Conservation (phyloP, 2,797 vertebrate species). For the Ctenopoma kingsleyae region DNA sequence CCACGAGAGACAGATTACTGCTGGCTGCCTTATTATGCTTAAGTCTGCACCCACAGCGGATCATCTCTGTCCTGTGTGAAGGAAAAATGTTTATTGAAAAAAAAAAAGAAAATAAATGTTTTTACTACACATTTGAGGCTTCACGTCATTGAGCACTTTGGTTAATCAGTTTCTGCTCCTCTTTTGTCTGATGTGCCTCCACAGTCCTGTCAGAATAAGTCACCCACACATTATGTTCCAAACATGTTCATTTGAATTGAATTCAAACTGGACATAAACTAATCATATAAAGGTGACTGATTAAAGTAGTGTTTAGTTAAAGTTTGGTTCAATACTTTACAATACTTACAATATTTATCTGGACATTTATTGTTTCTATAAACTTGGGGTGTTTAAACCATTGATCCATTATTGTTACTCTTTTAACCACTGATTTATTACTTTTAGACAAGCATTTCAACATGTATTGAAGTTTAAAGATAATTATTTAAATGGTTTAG, state of each 20-base stretch:
- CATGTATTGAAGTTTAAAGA: no score
- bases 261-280: no score
- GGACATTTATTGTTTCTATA: no score
- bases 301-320: neutral
- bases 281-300: no score
- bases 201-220: neutral
- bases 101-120: neutral
- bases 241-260: no score
- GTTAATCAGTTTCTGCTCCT: neutral
- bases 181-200: neutral
- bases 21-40: constrained; percentile 30
- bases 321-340: no score
- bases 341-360: no score
- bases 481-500: no score
- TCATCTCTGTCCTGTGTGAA: constrained; percentile 14
- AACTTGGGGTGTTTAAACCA: neutral
- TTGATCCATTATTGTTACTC: neutral
- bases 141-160: neutral
- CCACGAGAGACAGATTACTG: constrained; percentile 57
- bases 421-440: neutral
- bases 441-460: neutral
- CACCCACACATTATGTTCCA: neutral
- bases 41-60: constrained; percentile 16
- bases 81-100: constrained; percentile 3
- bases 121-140: neutral